Percentiles rank a stretch among this genome's conserved stretches.
Conservation (phyloP, 2,797 vertebrate genomes). For the Microctenopoma stevenorrisi region DNA sequence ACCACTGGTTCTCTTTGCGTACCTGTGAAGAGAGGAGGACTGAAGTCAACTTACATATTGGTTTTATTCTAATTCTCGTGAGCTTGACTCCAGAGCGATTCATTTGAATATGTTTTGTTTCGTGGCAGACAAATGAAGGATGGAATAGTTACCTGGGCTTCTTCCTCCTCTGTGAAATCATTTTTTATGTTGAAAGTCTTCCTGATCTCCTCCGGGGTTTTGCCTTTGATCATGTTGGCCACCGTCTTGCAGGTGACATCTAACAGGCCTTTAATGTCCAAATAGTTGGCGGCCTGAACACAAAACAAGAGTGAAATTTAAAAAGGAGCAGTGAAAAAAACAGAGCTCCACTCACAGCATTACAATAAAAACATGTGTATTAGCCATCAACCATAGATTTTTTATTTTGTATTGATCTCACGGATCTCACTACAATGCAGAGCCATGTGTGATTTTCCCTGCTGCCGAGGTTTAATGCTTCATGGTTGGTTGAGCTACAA, state of each 20-base stretch:
- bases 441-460: neutral
- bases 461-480: neutral
- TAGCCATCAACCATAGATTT: neutral
- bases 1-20: conserved; percentile 99
- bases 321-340: neutral
- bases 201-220: conserved; percentile 98
- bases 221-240: conserved; percentile 98
- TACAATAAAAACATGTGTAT: neutral
- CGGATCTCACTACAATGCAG: neutral
- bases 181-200: conserved; percentile 99
- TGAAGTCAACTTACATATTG: neutral
- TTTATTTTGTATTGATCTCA: neutral
- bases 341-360: neutral
- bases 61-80: no score
- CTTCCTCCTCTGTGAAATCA: conserved; percentile 99
- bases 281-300: conserved; percentile 96
- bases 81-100: neutral
- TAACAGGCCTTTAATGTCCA: conserved; percentile 97
- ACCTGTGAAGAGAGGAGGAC: conserved; percentile 82
- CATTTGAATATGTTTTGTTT: neutral
- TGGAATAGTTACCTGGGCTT: conserved; percentile 91
- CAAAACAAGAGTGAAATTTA: conserved; percentile 14
- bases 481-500: neutral
- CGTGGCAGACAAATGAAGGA: neutral
- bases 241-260: conserved; percentile 97